Conservation (phyloP, 1,140 invertebrate species). For the Adelges cooleyi region DNA sequence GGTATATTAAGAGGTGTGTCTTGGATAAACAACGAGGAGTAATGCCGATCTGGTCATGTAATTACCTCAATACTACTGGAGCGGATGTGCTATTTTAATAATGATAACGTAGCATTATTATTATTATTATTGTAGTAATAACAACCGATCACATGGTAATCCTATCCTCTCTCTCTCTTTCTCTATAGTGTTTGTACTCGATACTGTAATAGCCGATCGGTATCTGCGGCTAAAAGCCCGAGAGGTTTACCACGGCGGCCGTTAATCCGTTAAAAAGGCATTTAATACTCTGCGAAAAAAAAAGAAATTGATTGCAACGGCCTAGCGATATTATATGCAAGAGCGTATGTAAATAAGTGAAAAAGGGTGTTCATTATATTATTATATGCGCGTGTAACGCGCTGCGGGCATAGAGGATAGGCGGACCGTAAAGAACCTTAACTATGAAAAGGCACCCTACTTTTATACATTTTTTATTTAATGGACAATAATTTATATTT, state of each 20-base stretch:
- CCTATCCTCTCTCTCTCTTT: too few species aligned
- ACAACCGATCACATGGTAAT: too few species aligned
- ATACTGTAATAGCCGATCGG: background rate
- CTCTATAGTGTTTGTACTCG: too few species aligned
- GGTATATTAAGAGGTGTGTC: too few species aligned
- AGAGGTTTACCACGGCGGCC: background rate
- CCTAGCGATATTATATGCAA: background rate
- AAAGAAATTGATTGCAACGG: slow-evolving; percentile 14
- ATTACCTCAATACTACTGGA: too few species aligned
- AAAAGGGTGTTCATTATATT: slow-evolving; percentile 28
- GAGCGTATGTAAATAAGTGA: slow-evolving; percentile 22
- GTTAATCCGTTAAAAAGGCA: slow-evolving; percentile 27
- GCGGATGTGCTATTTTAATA: too few species aligned
- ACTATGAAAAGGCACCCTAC: slow-evolving; percentile 18
- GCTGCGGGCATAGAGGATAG: slow-evolving; percentile 4
- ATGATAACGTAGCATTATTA: too few species aligned
- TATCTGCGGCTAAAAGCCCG: slow-evolving; percentile 12
- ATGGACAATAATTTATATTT: slow-evolving; percentile 28
- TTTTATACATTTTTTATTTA: slow-evolving; percentile 23
- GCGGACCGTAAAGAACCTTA: slow-evolving; percentile 11
- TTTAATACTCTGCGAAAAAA: slow-evolving; percentile 25
- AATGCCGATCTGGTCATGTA: too few species aligned
- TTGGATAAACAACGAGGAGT: too few species aligned
- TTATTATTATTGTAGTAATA: too few species aligned
- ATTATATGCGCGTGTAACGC: background rate